Evolutionary conservation across 37 sponge, comb jelly and placozoan species (phyloP).

Genomic region (Beroe ovata): DNA sequence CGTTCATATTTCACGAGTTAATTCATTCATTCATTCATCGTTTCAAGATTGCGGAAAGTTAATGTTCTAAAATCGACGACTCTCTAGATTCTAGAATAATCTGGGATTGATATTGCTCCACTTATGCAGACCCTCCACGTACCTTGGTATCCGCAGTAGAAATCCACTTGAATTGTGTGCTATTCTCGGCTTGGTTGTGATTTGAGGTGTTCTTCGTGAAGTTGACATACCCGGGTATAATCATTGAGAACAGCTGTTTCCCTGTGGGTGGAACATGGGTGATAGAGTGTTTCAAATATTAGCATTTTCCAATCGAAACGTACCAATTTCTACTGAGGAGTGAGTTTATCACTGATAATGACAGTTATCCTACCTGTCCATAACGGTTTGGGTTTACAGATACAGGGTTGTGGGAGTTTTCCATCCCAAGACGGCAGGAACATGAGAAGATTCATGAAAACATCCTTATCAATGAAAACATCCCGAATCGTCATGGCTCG

Average conservation of each 20-base stretch:
- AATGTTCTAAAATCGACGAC: too few species aligned
- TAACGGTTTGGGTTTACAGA: conserved; percentile 95
- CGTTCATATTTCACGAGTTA: not conserved
- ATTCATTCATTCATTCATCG: too few species aligned
- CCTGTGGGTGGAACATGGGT: too few species aligned
- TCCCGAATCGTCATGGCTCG: conserved; percentile 94
- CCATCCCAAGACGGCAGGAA: conserved; percentile 97
- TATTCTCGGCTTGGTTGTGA: conserved; percentile 93
- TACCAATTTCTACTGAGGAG: too few species aligned
- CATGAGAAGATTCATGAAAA: conserved; percentile 97
- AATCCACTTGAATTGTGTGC: conserved; percentile 87
- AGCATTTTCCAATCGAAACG: too few species aligned
- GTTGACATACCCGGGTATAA: conserved; percentile 92
- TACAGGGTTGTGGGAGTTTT: conserved; percentile 95
- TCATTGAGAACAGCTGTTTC: conserved; percentile 95
- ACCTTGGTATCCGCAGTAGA: conserved; percentile 98
- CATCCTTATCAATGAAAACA: conserved; percentile 94
- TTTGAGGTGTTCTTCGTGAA: conserved; percentile 80
- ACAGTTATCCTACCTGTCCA: conserved; percentile 79
- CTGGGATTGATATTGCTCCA: too few species aligned
- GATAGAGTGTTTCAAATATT: too few species aligned
- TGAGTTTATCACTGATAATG: too few species aligned
- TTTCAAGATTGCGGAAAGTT: too few species aligned
- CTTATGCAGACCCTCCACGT: too few species aligned
- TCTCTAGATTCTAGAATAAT: too few species aligned